A percentile compares a stretch with the other conserved stretches of the same genome.
phyloP scores from a whole-genome alignment of 2,888 invertebrate species.

The Caenorhabditis zanzibari region DNA sequence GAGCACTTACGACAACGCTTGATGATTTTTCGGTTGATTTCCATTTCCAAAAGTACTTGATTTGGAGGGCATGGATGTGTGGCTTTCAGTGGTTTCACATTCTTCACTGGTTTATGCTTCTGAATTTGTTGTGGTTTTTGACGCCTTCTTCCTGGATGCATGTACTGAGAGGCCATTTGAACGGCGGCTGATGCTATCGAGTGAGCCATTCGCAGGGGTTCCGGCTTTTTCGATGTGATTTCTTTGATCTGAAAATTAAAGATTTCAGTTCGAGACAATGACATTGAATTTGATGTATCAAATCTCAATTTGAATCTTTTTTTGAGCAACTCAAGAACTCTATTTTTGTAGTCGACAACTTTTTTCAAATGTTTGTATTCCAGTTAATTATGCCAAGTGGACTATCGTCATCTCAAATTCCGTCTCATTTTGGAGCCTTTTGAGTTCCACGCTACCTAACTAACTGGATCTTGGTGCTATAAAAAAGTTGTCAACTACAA shows the following conservation, averaged over 20 bases:
- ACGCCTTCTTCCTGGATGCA: slow-evolving; percentile 62
- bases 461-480: too few species aligned
- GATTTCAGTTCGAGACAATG: too few species aligned
- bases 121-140: slow-evolving; percentile 29
- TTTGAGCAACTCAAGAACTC: too few species aligned
- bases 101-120: slow-evolving; percentile 54
- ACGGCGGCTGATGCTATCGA: slow-evolving; percentile 39
- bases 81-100: slow-evolving; percentile 52
- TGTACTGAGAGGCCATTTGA: slow-evolving; percentile 50
- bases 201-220: slow-evolving; percentile 48
- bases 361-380: too few species aligned
- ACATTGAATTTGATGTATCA: too few species aligned
- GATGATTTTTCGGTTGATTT: slow-evolving; percentile 69
- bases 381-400: too few species aligned
- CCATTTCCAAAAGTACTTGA: slow-evolving; percentile 70
- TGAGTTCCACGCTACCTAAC: too few species aligned
- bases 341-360: too few species aligned
- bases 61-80: slow-evolving; percentile 64
- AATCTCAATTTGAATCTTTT: too few species aligned
- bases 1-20: slow-evolving; percentile 73
- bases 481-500: too few species aligned
- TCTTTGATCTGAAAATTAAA: slow-evolving; percentile 54
- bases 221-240: slow-evolving; percentile 47
- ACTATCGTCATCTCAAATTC: too few species aligned
- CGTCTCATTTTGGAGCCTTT: too few species aligned